Evolutionary conservation across 1,140 invertebrate genomes (phyloP).

Genomic region (Scaptomyza graminum): DNA sequence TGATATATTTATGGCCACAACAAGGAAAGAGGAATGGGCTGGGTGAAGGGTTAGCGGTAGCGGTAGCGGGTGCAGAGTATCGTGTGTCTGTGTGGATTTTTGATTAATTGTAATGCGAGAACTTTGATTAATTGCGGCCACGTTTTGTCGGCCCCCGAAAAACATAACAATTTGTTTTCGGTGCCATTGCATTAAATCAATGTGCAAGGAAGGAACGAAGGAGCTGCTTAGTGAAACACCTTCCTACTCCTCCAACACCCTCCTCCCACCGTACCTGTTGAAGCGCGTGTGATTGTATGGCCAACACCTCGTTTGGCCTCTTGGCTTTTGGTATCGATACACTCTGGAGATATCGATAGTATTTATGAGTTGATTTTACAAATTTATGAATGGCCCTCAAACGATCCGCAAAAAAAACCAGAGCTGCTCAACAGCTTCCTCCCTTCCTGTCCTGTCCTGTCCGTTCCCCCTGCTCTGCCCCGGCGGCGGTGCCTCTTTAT

Average conservation of each 20-base stretch:
- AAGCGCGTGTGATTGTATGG: conserved; percentile 66
- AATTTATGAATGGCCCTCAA: conserved; percentile 72
- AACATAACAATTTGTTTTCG: conserved; percentile 79
- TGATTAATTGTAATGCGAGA: conserved; percentile 80
- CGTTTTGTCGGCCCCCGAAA: conserved; percentile 44
- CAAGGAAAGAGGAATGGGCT: too few species aligned
- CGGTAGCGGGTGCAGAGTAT: background rate
- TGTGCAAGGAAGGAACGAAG: background rate
- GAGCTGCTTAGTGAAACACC: background rate
- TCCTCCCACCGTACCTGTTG: background rate
- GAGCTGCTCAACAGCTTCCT: conserved; percentile 1
- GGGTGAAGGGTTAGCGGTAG: background rate
- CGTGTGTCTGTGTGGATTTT: conserved; percentile 44
- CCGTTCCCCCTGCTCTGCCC: background rate
- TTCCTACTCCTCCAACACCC: background rate
- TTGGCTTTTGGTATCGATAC: conserved; percentile 24
- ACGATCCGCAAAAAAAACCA: conserved; percentile 10
- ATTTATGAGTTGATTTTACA: conserved; percentile 59
- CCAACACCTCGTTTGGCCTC: conserved; percentile 58
- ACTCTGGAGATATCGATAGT: conserved; percentile 32
- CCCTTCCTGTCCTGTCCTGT: background rate
- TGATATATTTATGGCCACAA: conserved; percentile 64
- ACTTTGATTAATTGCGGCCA: conserved; percentile 77
- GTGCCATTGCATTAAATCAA: conserved; percentile 76
- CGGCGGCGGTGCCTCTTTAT: conserved; percentile 1